Base-by-base conservation (phyloP, 1,140 invertebrate genomes). In the Drepana arcuata region DNA sequence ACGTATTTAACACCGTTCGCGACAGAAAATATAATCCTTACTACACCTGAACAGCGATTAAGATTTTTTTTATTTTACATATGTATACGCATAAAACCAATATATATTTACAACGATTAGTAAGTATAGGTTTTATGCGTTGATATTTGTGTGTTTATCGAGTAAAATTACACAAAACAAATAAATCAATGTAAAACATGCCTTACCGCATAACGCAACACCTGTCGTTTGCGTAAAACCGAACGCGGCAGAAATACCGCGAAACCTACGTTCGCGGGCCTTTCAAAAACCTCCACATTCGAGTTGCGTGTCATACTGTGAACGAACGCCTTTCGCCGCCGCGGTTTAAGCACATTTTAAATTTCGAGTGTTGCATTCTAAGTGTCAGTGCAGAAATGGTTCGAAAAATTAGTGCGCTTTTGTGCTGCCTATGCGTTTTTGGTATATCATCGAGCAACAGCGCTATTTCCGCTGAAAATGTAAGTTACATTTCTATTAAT, bases 191-290 rank as follows among this genome's bases (percentile, higher is more conserved):
- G n/a, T n/a, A n/a, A n/a, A n/a, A n/a, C n/a, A n/a, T n/a, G n/a
- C n/a, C n/a, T n/a, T n/a, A n/a, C n/a, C n/a, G n/a, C n/a, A n/a
- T n/a, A n/a, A n/a, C n/a, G n/a, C n/a, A n/a, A n/a, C n/a, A n/a
- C n/a, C n/a, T n/a, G n/a, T n/a, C n/a, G n/a, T 16, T 7, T 42
- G 53, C 50, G 47, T 63, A 38, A 47, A 74, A 77, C 59, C 60
- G 56, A 74, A 75, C 71, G 69, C 38, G 18, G 27, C 26, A 47
- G 44, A 60, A 71, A 73, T 74, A 65, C 60, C 71, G 71, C 55
- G 68, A 75, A 75, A 63, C 72, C 72, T 69, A 66, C 73, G 73
- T 81, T 78, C 77, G 71, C 77, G 71, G 70, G 71, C 71, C 77
- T 78, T 78, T 78, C 77, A 77, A 78, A 77, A 71, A 71, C 71